Base-by-base conservation (phyloP, 2,113 vertebrate species). In the Oceanodroma tethys region DNA sequence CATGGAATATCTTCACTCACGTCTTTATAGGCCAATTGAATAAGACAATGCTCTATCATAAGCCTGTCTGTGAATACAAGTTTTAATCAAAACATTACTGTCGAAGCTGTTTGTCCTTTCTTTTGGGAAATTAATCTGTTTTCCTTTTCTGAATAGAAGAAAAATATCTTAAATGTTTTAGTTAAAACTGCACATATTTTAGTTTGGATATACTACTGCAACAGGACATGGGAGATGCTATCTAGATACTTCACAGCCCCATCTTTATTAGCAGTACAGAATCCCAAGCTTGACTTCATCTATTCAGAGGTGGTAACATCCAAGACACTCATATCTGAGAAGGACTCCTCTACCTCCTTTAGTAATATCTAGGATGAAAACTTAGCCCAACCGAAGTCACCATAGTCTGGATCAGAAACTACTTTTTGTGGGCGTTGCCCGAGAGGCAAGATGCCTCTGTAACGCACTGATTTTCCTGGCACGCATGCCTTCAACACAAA, bases 341-440 rank as follows among this genome's bases (percentile, higher is more conserved):
- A 86, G 14, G 25, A 43, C 5, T 90, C 4, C 8, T 63, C 26
- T 79, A 72, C 3, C 10, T n/a, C 6, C 3, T 72, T 27, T 72
- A 63, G n/a, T 50, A 78, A 60, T 20, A 19, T 19, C 50, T 42
- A 34, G 3, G 17, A 7, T 15, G 11, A 82, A 76, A 95, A 60
- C 2, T 6, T 71, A 22, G 6, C 45, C 55, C 10, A 45, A 18
- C 1, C 10, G 7, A 53, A 68, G 16, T 43, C 36, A 58, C 10
- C 4, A 10, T 5, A 25, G 22, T 32, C 65, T 73, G 43, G 6
- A 68, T 48, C 30, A 88, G 59, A 93, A 90, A 70, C 14, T 20
- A 11, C 8, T 42, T 71, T 79, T 73, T 59, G 7, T 10, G 3
- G 27, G 1, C 27, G 29, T 16, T 2, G 0, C 5, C 23, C 26